Evolutionary conservation across 2,797 vertebrate species (phyloP).

Genomic region (Chrosomus eos): DNA sequence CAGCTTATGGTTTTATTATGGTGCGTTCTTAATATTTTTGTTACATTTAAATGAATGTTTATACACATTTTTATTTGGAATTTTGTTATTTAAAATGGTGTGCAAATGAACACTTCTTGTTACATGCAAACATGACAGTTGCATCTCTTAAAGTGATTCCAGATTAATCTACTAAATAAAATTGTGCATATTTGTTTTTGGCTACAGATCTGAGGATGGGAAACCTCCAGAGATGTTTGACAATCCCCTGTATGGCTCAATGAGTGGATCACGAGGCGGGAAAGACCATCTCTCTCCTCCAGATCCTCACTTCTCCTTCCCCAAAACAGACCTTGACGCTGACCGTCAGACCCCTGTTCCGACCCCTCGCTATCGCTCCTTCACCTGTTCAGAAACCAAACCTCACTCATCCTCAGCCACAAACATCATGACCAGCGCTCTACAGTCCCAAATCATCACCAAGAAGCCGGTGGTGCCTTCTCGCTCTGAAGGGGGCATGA

Average conservation of each 20-base stretch:
- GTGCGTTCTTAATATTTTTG: not conserved
- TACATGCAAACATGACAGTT: not conserved
- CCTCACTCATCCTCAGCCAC: constrained; percentile 62
- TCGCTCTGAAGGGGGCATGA: constrained; percentile 79
- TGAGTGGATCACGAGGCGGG: constrained; percentile 69
- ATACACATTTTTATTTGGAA: not conserved
- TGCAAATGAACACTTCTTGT: not conserved
- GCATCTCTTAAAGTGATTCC: not conserved
- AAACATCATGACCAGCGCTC: constrained; percentile 35
- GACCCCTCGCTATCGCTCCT: constrained; percentile 83
- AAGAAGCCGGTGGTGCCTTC: constrained; percentile 86
- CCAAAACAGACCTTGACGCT: constrained; percentile 78
- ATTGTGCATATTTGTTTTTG: not conserved
- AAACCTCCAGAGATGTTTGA: constrained; percentile 90
- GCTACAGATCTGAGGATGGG: constrained; percentile 69
- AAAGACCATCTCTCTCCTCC: constrained; percentile 76
- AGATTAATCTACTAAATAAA: not conserved
- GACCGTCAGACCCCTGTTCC: constrained; percentile 78
- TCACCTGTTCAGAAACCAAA: constrained; percentile 85
- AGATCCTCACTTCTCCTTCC: constrained; percentile 67
- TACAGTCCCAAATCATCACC: constrained; percentile 60
- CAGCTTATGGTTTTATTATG: not conserved
- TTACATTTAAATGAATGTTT: not conserved
- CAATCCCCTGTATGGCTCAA: constrained; percentile 92
- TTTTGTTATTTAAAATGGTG: not conserved